Evolutionary conservation across 92 coral and sea anemone genomes (phyloP).

Genomic region (Paragorgia papillata): DNA sequence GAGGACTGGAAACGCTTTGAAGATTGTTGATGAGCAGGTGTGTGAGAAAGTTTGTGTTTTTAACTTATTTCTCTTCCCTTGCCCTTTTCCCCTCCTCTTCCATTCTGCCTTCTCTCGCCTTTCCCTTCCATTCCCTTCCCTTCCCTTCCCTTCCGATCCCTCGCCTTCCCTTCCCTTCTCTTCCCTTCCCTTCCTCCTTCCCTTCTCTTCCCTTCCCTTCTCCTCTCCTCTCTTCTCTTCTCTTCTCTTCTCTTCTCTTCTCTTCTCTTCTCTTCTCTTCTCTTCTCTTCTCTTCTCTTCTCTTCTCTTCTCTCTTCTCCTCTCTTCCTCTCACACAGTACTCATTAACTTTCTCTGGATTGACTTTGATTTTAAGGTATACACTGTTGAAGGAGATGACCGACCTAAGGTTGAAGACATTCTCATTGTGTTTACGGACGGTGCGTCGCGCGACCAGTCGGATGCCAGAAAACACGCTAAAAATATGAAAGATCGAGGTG

Average conservation of each 20-base stretch:
- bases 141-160: too few relatives aligned
- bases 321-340: too few relatives aligned
- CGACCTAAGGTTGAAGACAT: conserved; percentile 35
- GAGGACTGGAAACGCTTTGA: conserved; percentile 23
- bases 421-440: conserved; percentile 35
- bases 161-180: too few relatives aligned
- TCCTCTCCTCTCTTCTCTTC: too few relatives aligned
- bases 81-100: not conserved
- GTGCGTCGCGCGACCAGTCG: conserved; percentile 30
- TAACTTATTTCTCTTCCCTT: not conserved
- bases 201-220: too few relatives aligned
- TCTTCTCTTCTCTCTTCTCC: too few relatives aligned
- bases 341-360: too few relatives aligned
- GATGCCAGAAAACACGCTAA: conserved; percentile 12
- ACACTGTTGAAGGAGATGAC: conserved; percentile 28
- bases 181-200: too few relatives aligned
- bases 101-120: too few relatives aligned
- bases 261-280: too few relatives aligned
- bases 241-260: too few relatives aligned
- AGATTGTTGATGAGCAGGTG: conserved; percentile 34
- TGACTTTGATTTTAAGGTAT: conserved; percentile 10
- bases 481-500: conserved; percentile 1
- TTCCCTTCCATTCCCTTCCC: not conserved
- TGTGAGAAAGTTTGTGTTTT: not conserved
- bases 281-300: too few relatives aligned